Conservation (phyloP, 2,888 invertebrate genomes). For the Cephus sareptanus region DNA sequence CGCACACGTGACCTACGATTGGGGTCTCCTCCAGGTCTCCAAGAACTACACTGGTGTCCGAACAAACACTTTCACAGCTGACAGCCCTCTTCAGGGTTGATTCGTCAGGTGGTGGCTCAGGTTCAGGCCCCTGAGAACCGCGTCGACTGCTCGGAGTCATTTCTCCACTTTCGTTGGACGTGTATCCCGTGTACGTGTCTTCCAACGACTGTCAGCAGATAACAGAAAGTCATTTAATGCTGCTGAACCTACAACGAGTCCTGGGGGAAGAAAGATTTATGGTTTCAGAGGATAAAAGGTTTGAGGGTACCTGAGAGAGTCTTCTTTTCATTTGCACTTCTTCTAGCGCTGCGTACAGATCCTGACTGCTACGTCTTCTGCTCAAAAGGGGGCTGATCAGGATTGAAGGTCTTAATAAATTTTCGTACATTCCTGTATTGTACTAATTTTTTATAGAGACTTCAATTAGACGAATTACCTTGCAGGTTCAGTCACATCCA, state of each 20-base stretch:
- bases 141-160: conserved; percentile 45
- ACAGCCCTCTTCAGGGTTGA: conserved; percentile 73
- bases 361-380: conserved; percentile 54
- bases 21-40: conserved; percentile 78
- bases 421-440: not conserved
- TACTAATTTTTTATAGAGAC: not conserved
- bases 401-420: not conserved
- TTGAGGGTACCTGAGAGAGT: conserved; percentile 47
- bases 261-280: not conserved
- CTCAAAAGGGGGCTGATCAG: not conserved
- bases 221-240: not conserved
- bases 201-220: conserved; percentile 40
- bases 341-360: conserved; percentile 52
- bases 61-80: conserved; percentile 84
- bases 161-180: conserved; percentile 39
- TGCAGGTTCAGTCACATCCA: conserved; percentile 41
- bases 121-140: conserved; percentile 51
- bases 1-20: conserved; percentile 79
- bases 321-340: conserved; percentile 53
- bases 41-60: conserved; percentile 80
- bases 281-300: not conserved
- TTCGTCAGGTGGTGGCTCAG: conserved; percentile 55
- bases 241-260: not conserved
- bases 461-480: conserved; percentile 37
- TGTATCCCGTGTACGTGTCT: conserved; percentile 42